Evolutionary conservation across 2,797 vertebrate genomes (phyloP).

Genomic region (Sciaenops ocellatus): DNA sequence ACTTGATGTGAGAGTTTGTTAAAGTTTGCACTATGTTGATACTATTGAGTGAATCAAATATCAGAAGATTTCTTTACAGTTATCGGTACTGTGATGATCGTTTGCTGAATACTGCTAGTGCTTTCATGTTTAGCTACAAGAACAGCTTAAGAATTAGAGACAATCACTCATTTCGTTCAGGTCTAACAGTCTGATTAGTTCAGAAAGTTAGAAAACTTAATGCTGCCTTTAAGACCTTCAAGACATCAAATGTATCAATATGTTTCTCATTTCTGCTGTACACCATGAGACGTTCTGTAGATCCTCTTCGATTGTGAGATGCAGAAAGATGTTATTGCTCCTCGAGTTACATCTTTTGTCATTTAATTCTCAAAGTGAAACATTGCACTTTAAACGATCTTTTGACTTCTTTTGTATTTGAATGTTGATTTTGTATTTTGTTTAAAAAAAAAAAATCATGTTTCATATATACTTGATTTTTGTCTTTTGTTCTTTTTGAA

Average conservation of each 20-base stretch:
- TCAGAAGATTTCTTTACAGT: background rate
- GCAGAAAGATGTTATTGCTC: background rate
- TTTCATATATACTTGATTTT: background rate
- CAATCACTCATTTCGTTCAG: background rate
- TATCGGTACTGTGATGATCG: background rate
- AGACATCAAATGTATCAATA: background rate
- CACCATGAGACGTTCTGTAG: background rate
- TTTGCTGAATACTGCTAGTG: background rate
- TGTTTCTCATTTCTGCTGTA: background rate
- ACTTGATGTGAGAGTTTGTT: background rate
- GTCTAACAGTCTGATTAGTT: background rate
- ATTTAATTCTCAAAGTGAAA: background rate
- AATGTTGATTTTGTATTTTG: background rate
- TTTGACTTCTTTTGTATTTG: constrained; percentile 21
- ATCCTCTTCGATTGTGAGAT: background rate
- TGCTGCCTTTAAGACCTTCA: background rate
- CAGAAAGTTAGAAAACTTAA: background rate
- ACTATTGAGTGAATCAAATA: background rate
- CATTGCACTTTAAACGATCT: background rate
- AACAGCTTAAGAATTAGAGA: background rate
- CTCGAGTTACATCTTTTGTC: background rate
- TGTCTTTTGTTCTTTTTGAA: background rate
- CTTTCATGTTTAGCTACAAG: background rate
- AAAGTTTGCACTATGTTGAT: background rate
- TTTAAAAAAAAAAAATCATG: constrained; percentile 2